phyloP scores from a whole-genome alignment of 2,797 vertebrate species.

The Periophthalmus magnuspinnatus region DNA sequence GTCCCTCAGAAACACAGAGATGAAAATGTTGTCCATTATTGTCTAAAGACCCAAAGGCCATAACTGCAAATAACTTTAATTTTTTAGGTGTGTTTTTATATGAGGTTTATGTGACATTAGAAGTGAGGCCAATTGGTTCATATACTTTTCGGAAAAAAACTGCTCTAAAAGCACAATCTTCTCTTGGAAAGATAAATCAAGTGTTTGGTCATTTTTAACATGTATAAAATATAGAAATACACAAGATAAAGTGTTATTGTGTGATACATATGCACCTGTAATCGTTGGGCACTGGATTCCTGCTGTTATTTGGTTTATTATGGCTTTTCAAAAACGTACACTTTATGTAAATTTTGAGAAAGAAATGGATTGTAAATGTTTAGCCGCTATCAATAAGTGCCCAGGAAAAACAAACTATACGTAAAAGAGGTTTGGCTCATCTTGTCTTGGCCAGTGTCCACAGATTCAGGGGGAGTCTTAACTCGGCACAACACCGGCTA shows the following conservation, averaged over 20 bases:
- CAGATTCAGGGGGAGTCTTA: neutral
- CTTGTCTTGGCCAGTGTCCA: neutral
- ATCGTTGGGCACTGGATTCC: neutral
- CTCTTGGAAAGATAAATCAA: too few relatives aligned
- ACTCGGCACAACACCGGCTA: slow-evolving; percentile 37
- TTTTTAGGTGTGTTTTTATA: too few relatives aligned
- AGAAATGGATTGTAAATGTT: neutral
- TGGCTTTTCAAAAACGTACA: neutral
- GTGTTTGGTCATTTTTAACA: neutral
- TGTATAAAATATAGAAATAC: neutral
- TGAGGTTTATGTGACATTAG: neutral
- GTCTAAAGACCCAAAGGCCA: too few relatives aligned
- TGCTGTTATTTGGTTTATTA: neutral
- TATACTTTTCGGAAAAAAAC: neutral
- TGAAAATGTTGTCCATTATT: too few relatives aligned
- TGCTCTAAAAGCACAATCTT: neutral
- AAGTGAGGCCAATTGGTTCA: neutral
- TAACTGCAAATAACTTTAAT: too few relatives aligned
- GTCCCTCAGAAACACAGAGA: neutral
- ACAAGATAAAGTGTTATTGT: neutral
- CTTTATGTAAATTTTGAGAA: neutral
- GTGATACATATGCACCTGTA: neutral
- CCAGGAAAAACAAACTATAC: neutral
- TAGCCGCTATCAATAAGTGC: neutral
- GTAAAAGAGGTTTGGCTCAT: neutral